phyloP scores from a whole-genome alignment of 2,888 invertebrate genomes.

The Laothoe populi region DNA sequence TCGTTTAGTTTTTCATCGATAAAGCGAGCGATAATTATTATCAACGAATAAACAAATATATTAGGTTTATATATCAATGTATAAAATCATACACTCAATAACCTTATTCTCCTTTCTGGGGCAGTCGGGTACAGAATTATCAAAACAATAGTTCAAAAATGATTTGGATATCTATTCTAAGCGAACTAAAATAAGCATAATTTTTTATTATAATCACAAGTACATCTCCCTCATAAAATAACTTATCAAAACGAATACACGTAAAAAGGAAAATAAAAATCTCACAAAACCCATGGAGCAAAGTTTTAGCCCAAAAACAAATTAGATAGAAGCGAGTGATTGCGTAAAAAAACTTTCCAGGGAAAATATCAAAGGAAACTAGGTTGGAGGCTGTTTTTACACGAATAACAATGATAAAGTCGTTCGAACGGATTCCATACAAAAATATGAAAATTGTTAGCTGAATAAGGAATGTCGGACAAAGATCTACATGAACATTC shows the following conservation, averaged over 20 bases:
- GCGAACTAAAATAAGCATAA: no score
- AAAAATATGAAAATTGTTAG: constrained; percentile 33
- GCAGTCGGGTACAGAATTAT: no score
- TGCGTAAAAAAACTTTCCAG: constrained; percentile 16
- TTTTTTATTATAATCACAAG: no score
- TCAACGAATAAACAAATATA: no score
- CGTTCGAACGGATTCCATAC: constrained; percentile 41
- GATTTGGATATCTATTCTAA: no score
- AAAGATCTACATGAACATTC: neutral
- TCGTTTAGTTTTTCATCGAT: no score
- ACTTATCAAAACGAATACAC: neutral
- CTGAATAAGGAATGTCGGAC: neutral
- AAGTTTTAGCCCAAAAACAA: constrained; percentile 9
- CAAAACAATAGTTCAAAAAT: no score
- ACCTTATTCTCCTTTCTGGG: no score
- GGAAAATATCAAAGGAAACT: constrained; percentile 41
- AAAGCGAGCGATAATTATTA: no score
- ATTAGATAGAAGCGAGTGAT: neutral
- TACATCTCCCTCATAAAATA: no score
- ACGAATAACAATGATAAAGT: constrained; percentile 46
- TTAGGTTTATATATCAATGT: no score
- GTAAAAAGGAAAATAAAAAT: neutral
- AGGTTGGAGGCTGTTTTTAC: constrained; percentile 36
- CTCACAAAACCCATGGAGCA: neutral
- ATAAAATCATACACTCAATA: no score